phyloP scores from a whole-genome alignment of 2,113 vertebrate species.

The Neolamprologus sp. region DNA sequence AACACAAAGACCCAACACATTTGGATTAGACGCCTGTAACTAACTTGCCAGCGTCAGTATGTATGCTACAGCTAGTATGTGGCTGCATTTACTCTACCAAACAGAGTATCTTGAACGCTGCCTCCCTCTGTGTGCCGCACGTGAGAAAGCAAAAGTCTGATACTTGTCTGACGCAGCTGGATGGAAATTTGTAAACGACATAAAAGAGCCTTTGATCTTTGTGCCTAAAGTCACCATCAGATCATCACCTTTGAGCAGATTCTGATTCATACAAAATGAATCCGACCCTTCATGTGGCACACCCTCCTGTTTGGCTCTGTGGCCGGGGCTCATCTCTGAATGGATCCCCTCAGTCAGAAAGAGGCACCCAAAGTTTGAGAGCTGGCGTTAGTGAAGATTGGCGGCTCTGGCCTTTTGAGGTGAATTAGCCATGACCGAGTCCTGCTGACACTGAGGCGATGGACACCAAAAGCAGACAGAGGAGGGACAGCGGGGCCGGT shows the following conservation, averaged over 20 bases:
- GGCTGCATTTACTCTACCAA: background rate
- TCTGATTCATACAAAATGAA: conserved; percentile 5
- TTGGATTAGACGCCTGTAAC: background rate
- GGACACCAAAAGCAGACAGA: conserved; percentile 5
- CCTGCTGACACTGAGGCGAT: conserved; percentile 33
- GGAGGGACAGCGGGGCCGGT: background rate
- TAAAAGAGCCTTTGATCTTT: background rate
- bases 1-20: background rate
- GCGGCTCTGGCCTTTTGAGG: conserved; percentile 34
- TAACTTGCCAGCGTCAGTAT: background rate
- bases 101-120: background rate
- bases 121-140: background rate
- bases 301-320: background rate
- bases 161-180: background rate
- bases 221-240: background rate
- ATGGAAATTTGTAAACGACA: background rate
- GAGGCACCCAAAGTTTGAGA: conserved; percentile 14
- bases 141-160: background rate
- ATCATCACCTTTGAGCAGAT: background rate
- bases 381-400: conserved; percentile 18
- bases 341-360: conserved; percentile 16
- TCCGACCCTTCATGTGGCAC: conserved; percentile 20
- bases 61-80: background rate
- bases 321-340: conserved; percentile 7
- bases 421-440: conserved; percentile 46